Evolutionary conservation across 2,888 invertebrate genomes (phyloP).

Genomic region (Schizotus pectinicornis): DNA sequence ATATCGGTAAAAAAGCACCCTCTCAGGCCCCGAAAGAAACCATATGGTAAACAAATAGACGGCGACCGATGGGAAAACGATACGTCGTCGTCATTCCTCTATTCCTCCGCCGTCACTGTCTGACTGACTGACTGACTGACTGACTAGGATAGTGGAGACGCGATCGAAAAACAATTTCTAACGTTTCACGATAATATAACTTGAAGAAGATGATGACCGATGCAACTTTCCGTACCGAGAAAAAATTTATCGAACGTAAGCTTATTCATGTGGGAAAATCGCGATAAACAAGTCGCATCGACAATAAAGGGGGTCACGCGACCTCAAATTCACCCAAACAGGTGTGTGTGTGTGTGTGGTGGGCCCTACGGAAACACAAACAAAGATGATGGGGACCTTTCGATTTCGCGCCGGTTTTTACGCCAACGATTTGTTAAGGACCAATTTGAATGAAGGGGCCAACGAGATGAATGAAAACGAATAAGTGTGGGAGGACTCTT

Average conservation of each 20-base stretch:
- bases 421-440: conserved; percentile 12
- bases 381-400: conserved; percentile 2
- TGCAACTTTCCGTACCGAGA: conserved; percentile 24
- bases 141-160: not conserved
- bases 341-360: no score
- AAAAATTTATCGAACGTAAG: conserved; percentile 24
- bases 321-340: conserved; percentile 16
- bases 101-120: not conserved
- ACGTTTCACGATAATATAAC: conserved; percentile 43
- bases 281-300: conserved; percentile 10
- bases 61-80: conserved; percentile 20
- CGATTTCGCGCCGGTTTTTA: conserved; percentile 14
- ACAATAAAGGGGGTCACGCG: conserved; percentile 6
- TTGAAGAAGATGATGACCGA: conserved; percentile 26
- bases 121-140: no score
- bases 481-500: conserved; percentile 2
- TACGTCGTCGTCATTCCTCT: conserved; percentile 8
- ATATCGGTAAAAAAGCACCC: conserved; percentile 32
- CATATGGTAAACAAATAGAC: conserved; percentile 36
- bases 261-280: conserved; percentile 28
- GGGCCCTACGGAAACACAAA: conserved; percentile 14
- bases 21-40: conserved; percentile 34
- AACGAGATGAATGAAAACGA: conserved; percentile 8
- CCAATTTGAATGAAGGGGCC: conserved; percentile 20
- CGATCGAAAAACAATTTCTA: conserved; percentile 35